Base-by-base conservation (phyloP, 2,888 invertebrate species). In the Fragum fragum region DNA sequence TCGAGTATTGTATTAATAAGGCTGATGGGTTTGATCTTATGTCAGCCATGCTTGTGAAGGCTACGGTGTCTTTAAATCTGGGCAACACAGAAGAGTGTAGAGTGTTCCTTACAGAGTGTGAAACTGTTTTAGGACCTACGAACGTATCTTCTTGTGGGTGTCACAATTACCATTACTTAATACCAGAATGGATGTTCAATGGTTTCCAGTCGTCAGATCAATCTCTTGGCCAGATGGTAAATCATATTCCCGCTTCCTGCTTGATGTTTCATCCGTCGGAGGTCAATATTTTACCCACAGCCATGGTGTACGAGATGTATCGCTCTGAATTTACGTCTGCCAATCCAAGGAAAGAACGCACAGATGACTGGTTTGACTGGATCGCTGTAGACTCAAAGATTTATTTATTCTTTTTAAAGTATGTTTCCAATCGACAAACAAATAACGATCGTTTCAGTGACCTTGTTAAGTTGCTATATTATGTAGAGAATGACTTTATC, bases 361-460 rank as follows among this genome's bases (percentile, higher is more conserved):
- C 6, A 3, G 18, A 61, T 61, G 26, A n/a, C 28, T 61, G 61
- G 61, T 61, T 61, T 26, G 61, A 61, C 61, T 61, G 61, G 61
- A 21, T 29, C 7, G 61, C 21, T 23, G 61, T 61, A 5, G 61
- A 61, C 21, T 26, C 61, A 26, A 61, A 61, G 26, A 26, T 61
- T 11, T 61, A 28, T 26, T 28, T 61, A 7, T 61, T 7, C 21
- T 61, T 61, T 29, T 9, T 61, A 7, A 21, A 61, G 14, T 61
- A 61, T 61, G 9, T 61, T 11, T 26, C 26, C 6, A 14, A 11
- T 23, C 16, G 16, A 14, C 14, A 61, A 69, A 14, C 21, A 53
- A 53, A 53, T n/a, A 39, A 14, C 14, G 39, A 39, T 14, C 18
- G 21, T 7, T 53, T 21, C 53, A n/a, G 7, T n/a, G 7, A 14